These are phyloP conservation scores for Iphiclides podalirius DNA, from an alignment of 2,888 invertebrate species.

Conservation along the genomic window DNA sequence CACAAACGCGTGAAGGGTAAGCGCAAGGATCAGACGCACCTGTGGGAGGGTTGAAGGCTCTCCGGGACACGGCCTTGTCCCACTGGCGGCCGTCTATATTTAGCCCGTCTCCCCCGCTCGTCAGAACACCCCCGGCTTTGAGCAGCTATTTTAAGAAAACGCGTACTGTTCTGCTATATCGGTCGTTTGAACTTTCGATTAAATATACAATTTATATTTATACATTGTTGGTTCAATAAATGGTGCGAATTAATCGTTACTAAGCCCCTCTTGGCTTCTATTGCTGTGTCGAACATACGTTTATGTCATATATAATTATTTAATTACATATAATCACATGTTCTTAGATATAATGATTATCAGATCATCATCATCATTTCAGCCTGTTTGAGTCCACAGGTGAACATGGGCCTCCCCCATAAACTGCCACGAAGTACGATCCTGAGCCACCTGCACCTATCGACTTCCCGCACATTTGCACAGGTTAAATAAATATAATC, in stretches of 20 bases:
- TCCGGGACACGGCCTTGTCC: conserved; percentile 66
- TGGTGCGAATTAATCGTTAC: background rate
- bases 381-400: too few species aligned
- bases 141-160: conserved; percentile 65
- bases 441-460: too few species aligned
- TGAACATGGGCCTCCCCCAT: too few species aligned
- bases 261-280: background rate
- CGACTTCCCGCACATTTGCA: too few species aligned
- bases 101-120: conserved; percentile 49
- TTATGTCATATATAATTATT: too few species aligned
- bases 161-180: background rate
- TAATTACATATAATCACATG: too few species aligned
- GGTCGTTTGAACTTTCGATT: background rate
- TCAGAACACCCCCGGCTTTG: conserved; percentile 43
- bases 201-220: too few species aligned
- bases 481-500: too few species aligned
- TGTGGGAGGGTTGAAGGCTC: conserved; percentile 45
- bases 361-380: too few species aligned
- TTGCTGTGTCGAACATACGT: too few species aligned
- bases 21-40: conserved; percentile 60
- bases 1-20: conserved; percentile 63
- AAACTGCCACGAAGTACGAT: too few species aligned
- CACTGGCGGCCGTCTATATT: conserved; percentile 69
- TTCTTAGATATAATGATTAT: too few species aligned
- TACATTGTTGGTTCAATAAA: background rate